Percentiles rank a stretch among this genome's conserved stretches.
phyloP scores from a whole-genome alignment of 2,113 vertebrate species.

The Gambusia affinis region DNA sequence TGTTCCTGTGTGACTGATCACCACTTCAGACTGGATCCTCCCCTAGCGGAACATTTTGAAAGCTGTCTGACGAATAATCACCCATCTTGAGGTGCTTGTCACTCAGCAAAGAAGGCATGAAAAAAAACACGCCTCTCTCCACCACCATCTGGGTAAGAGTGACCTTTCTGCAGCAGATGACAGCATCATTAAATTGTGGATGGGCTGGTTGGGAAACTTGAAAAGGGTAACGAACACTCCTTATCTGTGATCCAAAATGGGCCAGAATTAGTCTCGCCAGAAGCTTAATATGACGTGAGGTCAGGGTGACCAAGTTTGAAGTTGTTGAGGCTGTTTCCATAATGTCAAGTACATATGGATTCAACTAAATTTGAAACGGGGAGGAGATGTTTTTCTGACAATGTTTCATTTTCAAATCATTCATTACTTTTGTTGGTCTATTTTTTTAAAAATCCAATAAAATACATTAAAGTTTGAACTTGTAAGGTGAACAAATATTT shows the following conservation, averaged over 20 bases:
- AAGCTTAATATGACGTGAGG: background rate
- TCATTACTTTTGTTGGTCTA: too few relatives aligned
- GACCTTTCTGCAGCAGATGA: background rate
- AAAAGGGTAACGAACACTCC: background rate
- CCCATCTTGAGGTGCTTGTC: background rate
- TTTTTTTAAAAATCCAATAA: too few relatives aligned
- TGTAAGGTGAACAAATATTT: too few relatives aligned
- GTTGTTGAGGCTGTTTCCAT: background rate
- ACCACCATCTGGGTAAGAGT: background rate
- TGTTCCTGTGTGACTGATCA: background rate
- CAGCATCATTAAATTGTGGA: background rate
- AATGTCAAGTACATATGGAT: background rate
- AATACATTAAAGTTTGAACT: too few relatives aligned
- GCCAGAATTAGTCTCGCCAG: background rate
- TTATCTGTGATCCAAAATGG: background rate
- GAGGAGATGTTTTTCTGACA: too few relatives aligned
- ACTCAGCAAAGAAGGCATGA: background rate
- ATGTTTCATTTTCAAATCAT: too few relatives aligned
- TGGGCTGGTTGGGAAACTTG: background rate
- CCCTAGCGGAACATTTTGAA: background rate
- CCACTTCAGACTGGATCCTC: background rate
- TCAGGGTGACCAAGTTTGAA: background rate
- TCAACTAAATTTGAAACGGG: background rate
- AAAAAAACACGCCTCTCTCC: background rate
- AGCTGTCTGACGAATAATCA: background rate